Evolutionary conservation across 2,797 vertebrate species (phyloP).

Genomic region (Manis crassicaudata): DNA sequence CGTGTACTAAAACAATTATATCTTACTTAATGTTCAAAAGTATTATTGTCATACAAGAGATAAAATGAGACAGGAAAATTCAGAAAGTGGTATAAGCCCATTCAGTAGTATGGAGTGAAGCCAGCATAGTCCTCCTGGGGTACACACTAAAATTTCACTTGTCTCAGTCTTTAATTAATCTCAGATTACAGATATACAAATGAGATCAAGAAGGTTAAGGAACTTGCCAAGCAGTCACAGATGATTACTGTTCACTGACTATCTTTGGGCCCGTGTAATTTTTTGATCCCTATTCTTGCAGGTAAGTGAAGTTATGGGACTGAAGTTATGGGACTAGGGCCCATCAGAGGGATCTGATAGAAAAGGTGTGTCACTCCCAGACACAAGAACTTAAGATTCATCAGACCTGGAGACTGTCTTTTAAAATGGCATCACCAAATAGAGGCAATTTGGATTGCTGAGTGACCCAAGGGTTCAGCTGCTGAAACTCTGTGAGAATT

Average conservation of each 20-base stretch:
- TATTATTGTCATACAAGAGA: neutral
- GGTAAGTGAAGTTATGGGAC: neutral
- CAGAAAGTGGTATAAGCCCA: neutral
- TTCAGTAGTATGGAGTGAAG: neutral
- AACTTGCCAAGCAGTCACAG: neutral
- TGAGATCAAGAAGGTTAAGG: neutral
- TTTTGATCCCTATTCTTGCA: neutral
- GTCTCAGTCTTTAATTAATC: neutral
- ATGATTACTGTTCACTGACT: neutral
- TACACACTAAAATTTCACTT: neutral
- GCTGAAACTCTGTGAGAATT: neutral
- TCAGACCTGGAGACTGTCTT: neutral
- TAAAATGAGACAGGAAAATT: neutral
- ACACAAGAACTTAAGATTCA: neutral
- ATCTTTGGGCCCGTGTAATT: neutral
- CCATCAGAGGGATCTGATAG: neutral
- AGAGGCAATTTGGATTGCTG: neutral
- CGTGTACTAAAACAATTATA: neutral
- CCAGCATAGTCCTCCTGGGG: neutral
- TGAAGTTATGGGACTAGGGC: neutral
- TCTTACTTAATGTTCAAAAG: neutral
- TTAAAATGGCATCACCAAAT: neutral
- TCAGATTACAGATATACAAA: neutral
- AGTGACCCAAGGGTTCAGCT: neutral
- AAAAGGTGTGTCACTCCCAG: neutral